phyloP scores from a whole-genome alignment of 2,797 vertebrate genomes.

The Enteromius afrohamiltoni region DNA sequence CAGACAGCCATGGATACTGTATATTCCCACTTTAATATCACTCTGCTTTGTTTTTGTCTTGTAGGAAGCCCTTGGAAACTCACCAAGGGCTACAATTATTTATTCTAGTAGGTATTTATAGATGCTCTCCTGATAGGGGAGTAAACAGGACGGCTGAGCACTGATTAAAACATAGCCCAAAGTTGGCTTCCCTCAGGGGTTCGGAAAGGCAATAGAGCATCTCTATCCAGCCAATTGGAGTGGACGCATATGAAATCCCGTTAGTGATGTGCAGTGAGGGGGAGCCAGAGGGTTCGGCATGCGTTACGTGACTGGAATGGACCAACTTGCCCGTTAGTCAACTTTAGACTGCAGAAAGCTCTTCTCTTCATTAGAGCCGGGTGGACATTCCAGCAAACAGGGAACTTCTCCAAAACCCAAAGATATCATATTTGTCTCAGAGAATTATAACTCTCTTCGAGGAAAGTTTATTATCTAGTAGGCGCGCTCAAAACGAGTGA shows the following conservation, averaged over 20 bases:
- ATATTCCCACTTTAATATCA: conserved; percentile 41
- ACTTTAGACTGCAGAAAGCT: conserved; percentile 45
- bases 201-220: conserved; percentile 22
- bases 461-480: conserved; percentile 73
- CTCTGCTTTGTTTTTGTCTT: conserved; percentile 25
- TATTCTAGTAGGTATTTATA: conserved; percentile 53
- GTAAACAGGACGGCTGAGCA: conserved; percentile 42
- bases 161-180: conserved; percentile 37
- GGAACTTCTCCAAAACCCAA: conserved; percentile 43
- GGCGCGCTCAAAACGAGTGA: conserved; percentile 53
- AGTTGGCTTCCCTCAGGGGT: conserved; percentile 38
- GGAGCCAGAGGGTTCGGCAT: conserved; percentile 21
- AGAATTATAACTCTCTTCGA: conserved; percentile 66
- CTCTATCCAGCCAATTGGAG: conserved; percentile 52
- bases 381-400: conserved; percentile 17
- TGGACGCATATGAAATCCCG: conserved; percentile 33
- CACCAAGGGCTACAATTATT: conserved; percentile 39
- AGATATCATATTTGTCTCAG: conserved; percentile 66
- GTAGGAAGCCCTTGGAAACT: conserved; percentile 30
- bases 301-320: conserved; percentile 46
- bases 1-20: conserved; percentile 22
- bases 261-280: conserved; percentile 25
- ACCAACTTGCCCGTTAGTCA: not conserved
- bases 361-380: not conserved
- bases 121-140: conserved; percentile 33